Percentiles rank a stretch among this genome's conserved stretches.
Evolutionary conservation across 2,797 vertebrate genomes (phyloP).

Genomic region (Cyclopterus lumpus): DNA sequence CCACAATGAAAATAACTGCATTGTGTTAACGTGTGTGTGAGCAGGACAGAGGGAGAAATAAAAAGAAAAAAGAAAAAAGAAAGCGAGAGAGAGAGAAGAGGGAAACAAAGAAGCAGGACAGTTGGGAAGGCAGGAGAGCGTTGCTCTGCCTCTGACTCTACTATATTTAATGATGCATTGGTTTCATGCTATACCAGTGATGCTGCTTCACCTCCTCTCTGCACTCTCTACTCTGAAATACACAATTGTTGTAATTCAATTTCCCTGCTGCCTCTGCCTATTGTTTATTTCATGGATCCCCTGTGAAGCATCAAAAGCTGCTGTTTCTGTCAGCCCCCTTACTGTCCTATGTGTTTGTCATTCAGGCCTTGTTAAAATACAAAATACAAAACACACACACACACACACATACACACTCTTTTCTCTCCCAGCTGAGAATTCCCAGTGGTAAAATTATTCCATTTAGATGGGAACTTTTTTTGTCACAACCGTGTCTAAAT

Average conservation of each 20-base stretch:
- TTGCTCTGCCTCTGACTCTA: conserved; percentile 67
- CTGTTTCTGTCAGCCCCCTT: conserved; percentile 92
- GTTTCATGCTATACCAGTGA: conserved; percentile 71
- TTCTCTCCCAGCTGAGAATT: conserved; percentile 86
- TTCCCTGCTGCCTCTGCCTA: conserved; percentile 86
- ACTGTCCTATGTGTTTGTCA: conserved; percentile 98
- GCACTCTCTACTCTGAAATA: conserved; percentile 64
- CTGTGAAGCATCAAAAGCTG: conserved; percentile 97
- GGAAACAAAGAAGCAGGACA: conserved; percentile 54
- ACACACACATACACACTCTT: conserved; percentile 42
- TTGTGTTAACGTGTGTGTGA: conserved; percentile 23
- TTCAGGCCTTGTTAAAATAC: conserved; percentile 96
- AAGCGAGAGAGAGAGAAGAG: conserved; percentile 19
- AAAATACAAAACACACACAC: conserved; percentile 35
- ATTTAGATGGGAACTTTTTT: conserved; percentile 98
- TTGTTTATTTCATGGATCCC: conserved; percentile 98
- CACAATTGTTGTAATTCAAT: conserved; percentile 90
- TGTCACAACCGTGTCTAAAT: conserved; percentile 98
- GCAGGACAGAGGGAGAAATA: conserved; percentile 21
- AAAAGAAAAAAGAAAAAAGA: background rate
- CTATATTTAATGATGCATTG: conserved; percentile 82
- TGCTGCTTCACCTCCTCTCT: conserved; percentile 62
- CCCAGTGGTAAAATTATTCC: conserved; percentile 98
- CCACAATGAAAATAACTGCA: conserved; percentile 13
- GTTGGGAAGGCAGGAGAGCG: conserved; percentile 57